Percentiles rank a stretch among this genome's conserved stretches.
phyloP scores from a whole-genome alignment of 2,113 vertebrate genomes.

The Peromyscus maniculatus region DNA sequence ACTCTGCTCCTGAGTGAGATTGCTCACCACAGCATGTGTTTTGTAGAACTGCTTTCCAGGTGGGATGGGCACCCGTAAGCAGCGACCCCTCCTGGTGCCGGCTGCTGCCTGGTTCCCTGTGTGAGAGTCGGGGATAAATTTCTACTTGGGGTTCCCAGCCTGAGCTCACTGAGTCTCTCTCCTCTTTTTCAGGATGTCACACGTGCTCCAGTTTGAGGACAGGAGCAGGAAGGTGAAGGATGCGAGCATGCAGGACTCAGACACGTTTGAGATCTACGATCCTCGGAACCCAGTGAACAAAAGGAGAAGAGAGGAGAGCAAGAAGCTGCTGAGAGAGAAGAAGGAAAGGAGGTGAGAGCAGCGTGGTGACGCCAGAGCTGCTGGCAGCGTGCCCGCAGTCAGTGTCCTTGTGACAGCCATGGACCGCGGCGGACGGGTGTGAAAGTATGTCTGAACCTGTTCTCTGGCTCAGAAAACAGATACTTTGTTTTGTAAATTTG shows the following conservation, averaged over 20 bases:
- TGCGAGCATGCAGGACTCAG: slow-evolving; percentile 97
- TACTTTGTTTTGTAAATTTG: slow-evolving; percentile 81
- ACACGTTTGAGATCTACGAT: slow-evolving; percentile 99
- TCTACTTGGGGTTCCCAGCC: background rate
- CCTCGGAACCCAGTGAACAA: slow-evolving; percentile 98
- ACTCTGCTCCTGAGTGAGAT: background rate
- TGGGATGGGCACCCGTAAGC: slow-evolving; percentile 12
- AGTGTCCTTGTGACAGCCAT: slow-evolving; percentile 67
- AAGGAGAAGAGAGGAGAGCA: slow-evolving; percentile 97
- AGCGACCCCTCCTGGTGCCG: slow-evolving; percentile 27
- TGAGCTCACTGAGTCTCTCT: slow-evolving; percentile 65
- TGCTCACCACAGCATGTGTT: slow-evolving; percentile 24
- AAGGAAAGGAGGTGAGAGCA: slow-evolving; percentile 92
- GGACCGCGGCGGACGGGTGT: slow-evolving; percentile 76
- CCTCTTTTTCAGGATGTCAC: slow-evolving; percentile 93
- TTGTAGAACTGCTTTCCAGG: slow-evolving; percentile 28
- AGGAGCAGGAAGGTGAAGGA: slow-evolving; percentile 98
- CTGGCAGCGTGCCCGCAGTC: slow-evolving; percentile 52
- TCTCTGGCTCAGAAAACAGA: slow-evolving; percentile 79
- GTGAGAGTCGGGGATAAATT: background rate
- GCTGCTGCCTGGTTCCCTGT: background rate
- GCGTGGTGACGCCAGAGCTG: background rate
- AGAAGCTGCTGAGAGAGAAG: slow-evolving; percentile 98
- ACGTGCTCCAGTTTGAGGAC: slow-evolving; percentile 98
- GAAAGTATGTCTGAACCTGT: slow-evolving; percentile 83